Conservation (phyloP, 1,140 invertebrate species). For the Pollicipes pollicipes region DNA sequence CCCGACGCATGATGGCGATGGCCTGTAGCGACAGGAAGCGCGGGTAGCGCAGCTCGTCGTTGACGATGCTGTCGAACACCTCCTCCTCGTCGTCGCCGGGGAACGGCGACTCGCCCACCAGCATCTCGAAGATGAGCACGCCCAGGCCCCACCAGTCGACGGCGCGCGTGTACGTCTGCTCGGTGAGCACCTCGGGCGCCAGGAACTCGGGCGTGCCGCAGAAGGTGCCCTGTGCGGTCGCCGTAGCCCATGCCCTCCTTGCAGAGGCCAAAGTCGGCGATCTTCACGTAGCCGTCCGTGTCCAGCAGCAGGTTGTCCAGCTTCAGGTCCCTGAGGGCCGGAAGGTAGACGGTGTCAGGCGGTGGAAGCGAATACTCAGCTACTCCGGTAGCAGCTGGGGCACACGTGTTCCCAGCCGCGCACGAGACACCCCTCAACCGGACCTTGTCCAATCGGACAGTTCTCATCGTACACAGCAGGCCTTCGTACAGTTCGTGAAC, state of each 20-base stretch:
- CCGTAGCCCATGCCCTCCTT: constrained; percentile 99
- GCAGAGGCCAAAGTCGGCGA: constrained; percentile 97
- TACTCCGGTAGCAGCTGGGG: not conserved
- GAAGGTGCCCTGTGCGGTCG: constrained; percentile 89
- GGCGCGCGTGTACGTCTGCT: constrained; percentile 92
- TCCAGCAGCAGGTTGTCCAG: constrained; percentile 95
- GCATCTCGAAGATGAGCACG: constrained; percentile 99
- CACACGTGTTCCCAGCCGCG: too few species aligned
- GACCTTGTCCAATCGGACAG: too few species aligned
- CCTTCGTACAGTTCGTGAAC: too few species aligned
- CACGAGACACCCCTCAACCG: too few species aligned
- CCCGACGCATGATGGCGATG: constrained; percentile 95
- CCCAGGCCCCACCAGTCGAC: constrained; percentile 99
- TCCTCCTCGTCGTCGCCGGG: constrained; percentile 99
- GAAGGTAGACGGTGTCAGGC: not conserved
- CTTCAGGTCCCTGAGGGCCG: constrained; percentile 69
- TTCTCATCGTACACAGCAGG: too few species aligned
- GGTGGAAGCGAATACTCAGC: too few species aligned
- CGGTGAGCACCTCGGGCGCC: constrained; percentile 95
- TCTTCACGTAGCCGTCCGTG: constrained; percentile 95
- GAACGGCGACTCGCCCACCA: constrained; percentile 98
- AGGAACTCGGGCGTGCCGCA: constrained; percentile 99
- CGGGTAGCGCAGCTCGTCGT: constrained; percentile 97
- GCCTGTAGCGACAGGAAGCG: constrained; percentile 91
- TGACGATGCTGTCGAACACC: constrained; percentile 99